Evolutionary conservation across 2,113 vertebrate species (phyloP).

Genomic region (Nannobrachium achirus): DNA sequence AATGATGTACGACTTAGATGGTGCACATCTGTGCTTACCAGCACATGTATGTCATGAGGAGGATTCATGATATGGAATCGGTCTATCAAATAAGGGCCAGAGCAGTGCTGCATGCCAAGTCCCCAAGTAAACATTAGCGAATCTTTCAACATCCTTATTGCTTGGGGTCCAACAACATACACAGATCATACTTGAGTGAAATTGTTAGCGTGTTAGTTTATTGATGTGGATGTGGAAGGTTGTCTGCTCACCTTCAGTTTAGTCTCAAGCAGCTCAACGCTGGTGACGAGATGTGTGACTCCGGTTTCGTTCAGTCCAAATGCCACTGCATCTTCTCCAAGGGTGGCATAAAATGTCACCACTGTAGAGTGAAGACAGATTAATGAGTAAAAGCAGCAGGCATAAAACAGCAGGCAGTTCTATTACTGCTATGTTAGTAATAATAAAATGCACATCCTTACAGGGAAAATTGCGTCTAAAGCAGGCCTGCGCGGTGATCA

Average conservation of each 20-base stretch:
- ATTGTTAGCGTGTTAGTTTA: no score
- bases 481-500: slow-evolving; percentile 92
- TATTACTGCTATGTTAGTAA: background rate
- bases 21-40: no score
- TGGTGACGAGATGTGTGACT: slow-evolving; percentile 91
- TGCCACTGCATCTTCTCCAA: slow-evolving; percentile 92
- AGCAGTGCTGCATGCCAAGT: no score
- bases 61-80: no score
- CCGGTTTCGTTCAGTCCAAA: slow-evolving; percentile 93
- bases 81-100: no score
- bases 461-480: slow-evolving; percentile 94
- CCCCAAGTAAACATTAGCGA: no score
- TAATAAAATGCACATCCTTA: slow-evolving; percentile 69
- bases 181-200: no score
- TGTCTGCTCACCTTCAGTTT: slow-evolving; percentile 89
- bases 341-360: slow-evolving; percentile 94
- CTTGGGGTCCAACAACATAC: no score
- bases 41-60: no score
- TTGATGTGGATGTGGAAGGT: background rate
- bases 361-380: slow-evolving; percentile 73
- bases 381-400: background rate
- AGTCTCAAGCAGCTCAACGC: slow-evolving; percentile 88
- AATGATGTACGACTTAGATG: no score
- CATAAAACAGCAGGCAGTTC: background rate
- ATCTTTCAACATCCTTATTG: no score